These are phyloP conservation scores for Anthoptus insignis DNA, from an alignment of 2,888 invertebrate genomes.

Conservation along the genomic window DNA sequence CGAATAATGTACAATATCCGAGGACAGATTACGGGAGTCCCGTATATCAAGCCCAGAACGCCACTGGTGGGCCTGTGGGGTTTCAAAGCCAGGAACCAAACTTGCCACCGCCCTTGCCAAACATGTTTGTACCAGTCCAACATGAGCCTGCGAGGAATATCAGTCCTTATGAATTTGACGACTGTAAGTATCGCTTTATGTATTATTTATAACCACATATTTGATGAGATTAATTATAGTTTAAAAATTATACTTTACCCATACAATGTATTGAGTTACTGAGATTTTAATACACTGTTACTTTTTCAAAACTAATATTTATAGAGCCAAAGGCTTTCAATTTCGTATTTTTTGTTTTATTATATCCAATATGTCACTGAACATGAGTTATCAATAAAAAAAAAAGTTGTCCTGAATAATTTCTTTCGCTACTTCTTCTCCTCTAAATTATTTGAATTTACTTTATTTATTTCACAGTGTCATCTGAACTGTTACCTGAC, in stretches of 20 bases:
- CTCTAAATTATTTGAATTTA: too few relatives aligned
- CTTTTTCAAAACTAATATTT: too few relatives aligned
- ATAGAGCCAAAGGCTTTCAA: too few relatives aligned
- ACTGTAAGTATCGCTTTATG: slow-evolving; percentile 52
- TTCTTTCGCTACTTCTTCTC: too few relatives aligned
- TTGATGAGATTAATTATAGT: too few relatives aligned
- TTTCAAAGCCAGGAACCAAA: slow-evolving; percentile 48
- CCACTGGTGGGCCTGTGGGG: slow-evolving; percentile 27
- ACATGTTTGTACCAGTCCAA: slow-evolving; percentile 54
- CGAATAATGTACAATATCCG: slow-evolving; percentile 50
- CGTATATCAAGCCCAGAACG: slow-evolving; percentile 45
- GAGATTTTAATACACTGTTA: too few relatives aligned
- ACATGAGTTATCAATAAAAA: too few relatives aligned
- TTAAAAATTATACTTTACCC: too few relatives aligned
- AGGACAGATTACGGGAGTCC: slow-evolving; percentile 50
- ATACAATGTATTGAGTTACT: too few relatives aligned
- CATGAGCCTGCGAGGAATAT: slow-evolving; percentile 53
- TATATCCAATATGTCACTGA: too few relatives aligned
- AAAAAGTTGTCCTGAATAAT: too few relatives aligned
- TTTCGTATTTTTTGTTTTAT: too few relatives aligned
- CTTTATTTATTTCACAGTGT: slow-evolving; percentile 44
- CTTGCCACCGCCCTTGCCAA: slow-evolving; percentile 46
- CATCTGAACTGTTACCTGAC: slow-evolving; percentile 54
- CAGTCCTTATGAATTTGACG: slow-evolving; percentile 57
- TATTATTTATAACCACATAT: background rate